Evolutionary conservation across 2,888 invertebrate genomes (phyloP).

Genomic region (Byasa hedistus): DNA sequence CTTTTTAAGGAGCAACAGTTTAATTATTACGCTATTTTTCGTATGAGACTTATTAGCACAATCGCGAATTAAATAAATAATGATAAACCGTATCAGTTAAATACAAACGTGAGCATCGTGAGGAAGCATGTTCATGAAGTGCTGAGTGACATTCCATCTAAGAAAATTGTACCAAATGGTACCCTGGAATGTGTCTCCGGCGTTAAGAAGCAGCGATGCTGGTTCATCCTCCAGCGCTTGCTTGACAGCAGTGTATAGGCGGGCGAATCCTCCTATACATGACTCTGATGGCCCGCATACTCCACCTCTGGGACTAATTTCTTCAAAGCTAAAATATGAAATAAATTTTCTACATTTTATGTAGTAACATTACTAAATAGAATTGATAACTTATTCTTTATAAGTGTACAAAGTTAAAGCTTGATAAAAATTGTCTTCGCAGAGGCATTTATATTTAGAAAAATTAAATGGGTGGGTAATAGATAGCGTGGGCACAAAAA

Average conservation of each 20-base stretch:
- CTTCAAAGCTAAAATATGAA: slow-evolving; percentile 76
- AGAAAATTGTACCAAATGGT: slow-evolving; percentile 89
- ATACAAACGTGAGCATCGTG: slow-evolving; percentile 87
- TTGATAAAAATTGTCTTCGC: no score
- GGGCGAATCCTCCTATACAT: slow-evolving; percentile 86
- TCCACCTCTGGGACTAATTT: slow-evolving; percentile 79
- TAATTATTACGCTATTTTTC: no score
- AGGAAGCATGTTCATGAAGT: slow-evolving; percentile 87
- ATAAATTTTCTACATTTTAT: background rate
- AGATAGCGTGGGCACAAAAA: no score
- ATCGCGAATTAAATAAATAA: background rate
- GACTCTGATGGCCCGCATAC: slow-evolving; percentile 72
- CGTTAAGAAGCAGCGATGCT: slow-evolving; percentile 82
- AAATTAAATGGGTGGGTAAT: no score
- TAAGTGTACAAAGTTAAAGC: no score
- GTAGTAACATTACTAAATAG: no score
- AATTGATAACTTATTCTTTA: no score
- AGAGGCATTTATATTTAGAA: no score
- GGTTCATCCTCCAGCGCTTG: slow-evolving; percentile 78
- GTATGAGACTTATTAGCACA: background rate
- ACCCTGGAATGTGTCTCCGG: slow-evolving; percentile 84
- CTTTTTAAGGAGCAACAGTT: background rate
- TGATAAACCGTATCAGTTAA: slow-evolving; percentile 25
- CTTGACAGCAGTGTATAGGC: slow-evolving; percentile 81
- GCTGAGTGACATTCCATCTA: slow-evolving; percentile 85